Conservation (phyloP, 2,888 invertebrate genomes). For the Thalpophila matura region DNA sequence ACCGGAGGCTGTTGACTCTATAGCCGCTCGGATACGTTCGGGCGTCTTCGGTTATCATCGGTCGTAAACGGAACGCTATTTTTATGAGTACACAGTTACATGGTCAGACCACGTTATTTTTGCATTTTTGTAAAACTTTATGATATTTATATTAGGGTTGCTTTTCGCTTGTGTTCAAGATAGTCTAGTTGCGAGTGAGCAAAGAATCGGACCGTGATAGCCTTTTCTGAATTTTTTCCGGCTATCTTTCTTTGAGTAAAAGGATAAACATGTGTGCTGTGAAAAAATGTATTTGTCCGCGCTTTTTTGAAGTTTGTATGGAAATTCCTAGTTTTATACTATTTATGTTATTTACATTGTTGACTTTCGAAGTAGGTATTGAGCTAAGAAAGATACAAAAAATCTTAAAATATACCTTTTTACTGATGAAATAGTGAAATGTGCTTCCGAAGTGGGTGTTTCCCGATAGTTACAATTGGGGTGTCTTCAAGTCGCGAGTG, state of each 20-base stretch:
- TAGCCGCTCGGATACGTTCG: slow-evolving; percentile 75
- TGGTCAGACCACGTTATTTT: slow-evolving; percentile 55
- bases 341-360: slow-evolving; percentile 19
- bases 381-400: not conserved
- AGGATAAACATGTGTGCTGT: slow-evolving; percentile 77
- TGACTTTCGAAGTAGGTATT: slow-evolving; percentile 1
- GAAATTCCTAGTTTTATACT: slow-evolving; percentile 20
- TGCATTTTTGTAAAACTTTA: slow-evolving; percentile 63
- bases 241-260: slow-evolving; percentile 81
- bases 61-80: slow-evolving; percentile 79
- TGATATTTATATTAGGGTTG: slow-evolving; percentile 55
- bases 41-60: slow-evolving; percentile 80
- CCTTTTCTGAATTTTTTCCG: slow-evolving; percentile 81
- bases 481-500: too few relatives aligned
- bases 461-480: too few relatives aligned
- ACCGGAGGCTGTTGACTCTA: slow-evolving; percentile 65
- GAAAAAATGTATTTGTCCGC: slow-evolving; percentile 44
- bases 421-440: too few relatives aligned
- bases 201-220: slow-evolving; percentile 80
- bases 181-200: slow-evolving; percentile 25
- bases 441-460: too few relatives aligned
- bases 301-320: slow-evolving; percentile 38
- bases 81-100: slow-evolving; percentile 80
- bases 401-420: too few relatives aligned
- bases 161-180: slow-evolving; percentile 56